phyloP scores from a whole-genome alignment of 2,113 vertebrate species.

The Bufo bufo region DNA sequence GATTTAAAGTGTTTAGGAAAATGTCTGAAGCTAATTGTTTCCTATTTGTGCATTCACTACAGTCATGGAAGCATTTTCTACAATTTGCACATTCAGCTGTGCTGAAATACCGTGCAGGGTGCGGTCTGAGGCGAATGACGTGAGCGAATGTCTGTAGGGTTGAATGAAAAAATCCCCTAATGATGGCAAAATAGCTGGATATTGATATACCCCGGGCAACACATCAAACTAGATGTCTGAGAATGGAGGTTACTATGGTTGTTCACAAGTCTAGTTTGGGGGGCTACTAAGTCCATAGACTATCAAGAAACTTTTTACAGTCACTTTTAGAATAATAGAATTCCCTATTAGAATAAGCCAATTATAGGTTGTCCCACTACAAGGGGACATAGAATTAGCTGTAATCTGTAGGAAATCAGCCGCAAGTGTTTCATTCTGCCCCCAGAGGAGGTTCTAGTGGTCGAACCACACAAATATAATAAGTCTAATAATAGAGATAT shows the following conservation, averaged over 20 bases:
- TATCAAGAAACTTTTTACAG: no score
- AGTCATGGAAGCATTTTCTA: neutral
- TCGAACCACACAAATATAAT: no score
- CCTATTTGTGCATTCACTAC: neutral
- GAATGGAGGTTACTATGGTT: neutral
- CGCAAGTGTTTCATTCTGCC: no score
- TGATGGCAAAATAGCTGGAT: neutral
- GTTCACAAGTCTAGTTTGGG: neutral
- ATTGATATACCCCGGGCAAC: neutral
- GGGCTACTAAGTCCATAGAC: no score
- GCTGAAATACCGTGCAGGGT: conserved; percentile 2
- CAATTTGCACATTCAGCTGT: neutral
- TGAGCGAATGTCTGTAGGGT: neutral
- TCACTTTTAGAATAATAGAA: no score
- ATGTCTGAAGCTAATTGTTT: conserved; percentile 12
- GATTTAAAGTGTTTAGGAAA: conserved; percentile 2
- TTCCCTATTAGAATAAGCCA: no score
- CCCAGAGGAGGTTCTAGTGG: no score
- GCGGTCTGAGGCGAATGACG: neutral
- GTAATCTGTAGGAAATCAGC: no score
- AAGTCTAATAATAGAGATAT: no score
- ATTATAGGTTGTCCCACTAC: no score
- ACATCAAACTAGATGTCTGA: neutral
- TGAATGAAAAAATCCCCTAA: neutral
- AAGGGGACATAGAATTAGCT: no score